Conservation (phyloP, 2,888 invertebrate species). For the Eilema depressum region DNA sequence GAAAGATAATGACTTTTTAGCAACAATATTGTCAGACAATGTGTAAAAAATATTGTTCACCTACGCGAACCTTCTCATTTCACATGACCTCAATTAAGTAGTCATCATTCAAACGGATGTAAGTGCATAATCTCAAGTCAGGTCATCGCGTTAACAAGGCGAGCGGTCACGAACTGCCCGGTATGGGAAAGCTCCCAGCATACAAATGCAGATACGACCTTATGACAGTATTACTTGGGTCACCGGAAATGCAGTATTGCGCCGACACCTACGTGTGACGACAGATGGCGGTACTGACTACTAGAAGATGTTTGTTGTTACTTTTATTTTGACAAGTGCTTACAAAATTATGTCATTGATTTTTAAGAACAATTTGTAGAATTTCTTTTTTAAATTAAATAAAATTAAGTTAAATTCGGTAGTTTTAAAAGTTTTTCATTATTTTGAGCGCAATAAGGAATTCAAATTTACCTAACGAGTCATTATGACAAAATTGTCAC, state of each 20-base stretch:
- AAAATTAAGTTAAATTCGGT: no score
- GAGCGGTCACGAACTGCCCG: slow-evolving; percentile 84
- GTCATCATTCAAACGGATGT: slow-evolving; percentile 83
- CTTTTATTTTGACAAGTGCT: slow-evolving; percentile 14
- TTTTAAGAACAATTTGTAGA: neutral
- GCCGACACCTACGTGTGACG: slow-evolving; percentile 55
- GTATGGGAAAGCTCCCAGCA: slow-evolving; percentile 85
- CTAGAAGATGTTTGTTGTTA: slow-evolving; percentile 34
- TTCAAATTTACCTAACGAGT: no score
- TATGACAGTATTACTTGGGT: slow-evolving; percentile 57
- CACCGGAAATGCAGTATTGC: slow-evolving; percentile 60
- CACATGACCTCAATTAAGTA: slow-evolving; percentile 81
- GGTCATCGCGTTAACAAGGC: slow-evolving; percentile 84
- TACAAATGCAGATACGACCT: slow-evolving; percentile 79
- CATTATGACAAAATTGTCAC: no score
- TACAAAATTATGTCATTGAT: neutral
- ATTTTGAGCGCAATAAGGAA: no score
- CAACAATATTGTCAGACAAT: slow-evolving; percentile 35
- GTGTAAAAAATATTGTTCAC: slow-evolving; percentile 61
- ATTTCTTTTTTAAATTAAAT: no score
- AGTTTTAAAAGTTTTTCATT: no score
- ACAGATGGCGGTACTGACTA: slow-evolving; percentile 51
- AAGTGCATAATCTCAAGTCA: slow-evolving; percentile 82
- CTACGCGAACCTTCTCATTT: slow-evolving; percentile 55
- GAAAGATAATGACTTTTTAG: neutral